phyloP scores from a whole-genome alignment of 2,113 vertebrate genomes.

The Bufo bufo region DNA sequence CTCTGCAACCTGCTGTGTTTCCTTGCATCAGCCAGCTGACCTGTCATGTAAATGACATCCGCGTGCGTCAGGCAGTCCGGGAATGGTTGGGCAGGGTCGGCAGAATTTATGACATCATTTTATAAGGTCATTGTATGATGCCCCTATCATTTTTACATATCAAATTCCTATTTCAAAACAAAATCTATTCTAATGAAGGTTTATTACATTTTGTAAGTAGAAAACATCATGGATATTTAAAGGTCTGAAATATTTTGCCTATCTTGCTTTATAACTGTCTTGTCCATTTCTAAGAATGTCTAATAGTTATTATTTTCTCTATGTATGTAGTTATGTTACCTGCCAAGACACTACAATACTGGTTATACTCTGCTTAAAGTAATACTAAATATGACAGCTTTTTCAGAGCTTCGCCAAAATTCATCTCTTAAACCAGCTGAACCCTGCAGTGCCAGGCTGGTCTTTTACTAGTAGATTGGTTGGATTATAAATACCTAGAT shows the following conservation, averaged over 20 bases:
- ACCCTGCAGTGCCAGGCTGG: neutral
- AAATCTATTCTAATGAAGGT: conserved; percentile 36
- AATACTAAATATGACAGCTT: neutral
- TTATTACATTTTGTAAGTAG: conserved; percentile 55
- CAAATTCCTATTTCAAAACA: conserved; percentile 53
- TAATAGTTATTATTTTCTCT: neutral
- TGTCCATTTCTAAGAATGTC: conserved; percentile 2
- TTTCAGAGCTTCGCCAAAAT: neutral
- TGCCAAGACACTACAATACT: neutral
- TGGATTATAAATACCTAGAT: neutral
- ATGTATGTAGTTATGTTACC: neutral
- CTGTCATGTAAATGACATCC: conserved; percentile 89
- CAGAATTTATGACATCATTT: conserved; percentile 89
- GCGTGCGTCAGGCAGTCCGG: conserved; percentile 89
- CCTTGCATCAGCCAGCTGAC: conserved; percentile 95
- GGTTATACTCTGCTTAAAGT: neutral
- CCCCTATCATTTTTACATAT: conserved; percentile 51
- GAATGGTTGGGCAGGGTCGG: conserved; percentile 95
- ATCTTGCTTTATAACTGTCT: neutral
- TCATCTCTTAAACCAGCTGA: neutral
- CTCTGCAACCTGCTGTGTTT: conserved; percentile 91
- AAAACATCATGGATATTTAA: conserved; percentile 27
- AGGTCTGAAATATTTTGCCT: conserved; percentile 23
- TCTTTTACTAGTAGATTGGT: neutral
- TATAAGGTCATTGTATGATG: conserved; percentile 63